phyloP scores from a whole-genome alignment of 1,140 invertebrate species.

The Tetraneura akinire region DNA sequence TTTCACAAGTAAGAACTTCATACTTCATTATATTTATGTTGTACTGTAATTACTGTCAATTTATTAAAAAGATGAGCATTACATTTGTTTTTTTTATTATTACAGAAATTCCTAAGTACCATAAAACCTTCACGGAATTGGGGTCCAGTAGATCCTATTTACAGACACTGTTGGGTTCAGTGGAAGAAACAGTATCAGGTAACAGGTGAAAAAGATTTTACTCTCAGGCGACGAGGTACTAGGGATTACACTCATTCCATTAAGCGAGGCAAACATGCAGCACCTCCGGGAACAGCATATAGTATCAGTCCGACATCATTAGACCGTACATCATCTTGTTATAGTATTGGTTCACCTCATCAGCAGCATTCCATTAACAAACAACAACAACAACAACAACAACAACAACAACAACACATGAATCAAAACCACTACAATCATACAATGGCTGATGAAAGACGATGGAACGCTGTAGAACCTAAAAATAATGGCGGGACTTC shows the following conservation, averaged over 20 bases:
- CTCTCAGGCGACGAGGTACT: constrained; percentile 64
- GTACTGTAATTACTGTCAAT: neutral
- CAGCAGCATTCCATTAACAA: neutral
- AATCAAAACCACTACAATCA: neutral
- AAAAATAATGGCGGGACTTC: neutral
- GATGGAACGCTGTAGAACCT: neutral
- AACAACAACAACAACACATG: neutral
- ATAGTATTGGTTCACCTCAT: constrained; percentile 3
- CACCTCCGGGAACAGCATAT: constrained; percentile 48
- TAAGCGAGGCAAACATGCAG: constrained; percentile 56
- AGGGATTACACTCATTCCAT: constrained; percentile 66
- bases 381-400: constrained; percentile 4
- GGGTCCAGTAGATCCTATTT: constrained; percentile 67
- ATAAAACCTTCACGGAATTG: constrained; percentile 65
- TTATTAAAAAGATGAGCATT: too few relatives aligned
- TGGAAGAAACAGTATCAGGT: constrained; percentile 57
- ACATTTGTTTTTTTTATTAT: constrained; percentile 35
- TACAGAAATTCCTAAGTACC: constrained; percentile 64
- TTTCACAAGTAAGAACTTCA: constrained; percentile 56
- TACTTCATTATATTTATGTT: neutral
- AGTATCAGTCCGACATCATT: constrained; percentile 45
- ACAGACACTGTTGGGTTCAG: constrained; percentile 65
- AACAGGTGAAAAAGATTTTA: constrained; percentile 64
- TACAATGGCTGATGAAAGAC: neutral
- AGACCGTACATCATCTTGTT: constrained; percentile 30